Evolutionary conservation across 2,888 invertebrate species (phyloP), one percentile per base, ranked within the genome.

Genomic region (Drosophila paucipuncta): DNA sequence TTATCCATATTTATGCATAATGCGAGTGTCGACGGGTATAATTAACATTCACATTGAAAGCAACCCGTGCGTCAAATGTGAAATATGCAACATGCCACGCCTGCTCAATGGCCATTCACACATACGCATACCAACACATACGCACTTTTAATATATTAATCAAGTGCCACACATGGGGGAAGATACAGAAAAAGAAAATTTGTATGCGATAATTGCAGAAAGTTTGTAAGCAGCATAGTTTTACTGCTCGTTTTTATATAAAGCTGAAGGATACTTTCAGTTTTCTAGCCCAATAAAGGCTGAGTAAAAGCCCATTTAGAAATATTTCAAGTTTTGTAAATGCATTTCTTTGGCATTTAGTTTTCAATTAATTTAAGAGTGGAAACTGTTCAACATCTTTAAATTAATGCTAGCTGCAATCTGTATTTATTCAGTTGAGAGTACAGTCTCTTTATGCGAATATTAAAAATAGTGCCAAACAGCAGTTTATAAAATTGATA

Each of bases 1-100:
- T 86, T 81, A 69, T 80, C 67, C 68, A 83, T 80, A 73, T 85
- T 80, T 76, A 90, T 85, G 90, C 86, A 86, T 90, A 85, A 88
- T 82, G 83, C 69, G 71, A 73, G 74, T 75, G 89, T 68, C 72
- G 73, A 59, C 72, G 65, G 71, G 80, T 81, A 76, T 85, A 85
- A 90, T 90, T 83, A 85, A 85, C 85, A 90, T 90, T 83, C 83
- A 86, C 91, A 89, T 86, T 86, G 78, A 83, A 72, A 83, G 86
- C 87, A 61, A 59, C 41, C 62, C 63, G 62, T 55, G 81, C 81
- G 63, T 76, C 81, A 80, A 88, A 85, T 82, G 76, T 74, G 73
- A 86, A 87, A 83, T 69, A 70, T 73, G 82, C 75, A 71, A 74
- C 68, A 80, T 67, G 63, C 70, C 70, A 70, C 43, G 41, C 68